phyloP scores from a whole-genome alignment of 2,797 vertebrate genomes.

The Pogonophryne albipinna region DNA sequence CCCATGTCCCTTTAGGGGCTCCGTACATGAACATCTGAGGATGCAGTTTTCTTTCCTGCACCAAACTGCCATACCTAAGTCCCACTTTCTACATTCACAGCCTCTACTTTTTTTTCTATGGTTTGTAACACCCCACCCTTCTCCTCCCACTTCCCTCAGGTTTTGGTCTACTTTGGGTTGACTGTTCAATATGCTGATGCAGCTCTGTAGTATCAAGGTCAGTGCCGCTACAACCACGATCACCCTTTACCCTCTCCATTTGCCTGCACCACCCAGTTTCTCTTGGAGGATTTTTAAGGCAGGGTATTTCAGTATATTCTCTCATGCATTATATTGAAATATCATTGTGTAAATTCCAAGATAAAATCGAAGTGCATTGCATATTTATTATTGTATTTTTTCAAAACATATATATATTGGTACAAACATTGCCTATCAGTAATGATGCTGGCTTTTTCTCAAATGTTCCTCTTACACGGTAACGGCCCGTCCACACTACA shows the following conservation, averaged over 20 bases:
- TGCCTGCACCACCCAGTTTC: conserved; percentile 22
- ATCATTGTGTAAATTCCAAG: neutral
- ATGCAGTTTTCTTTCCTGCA: neutral
- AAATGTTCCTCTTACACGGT: neutral
- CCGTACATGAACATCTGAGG: conserved; percentile 49
- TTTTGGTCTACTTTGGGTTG: conserved; percentile 96
- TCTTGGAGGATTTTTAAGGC: conserved; percentile 5
- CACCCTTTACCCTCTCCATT: conserved; percentile 15
- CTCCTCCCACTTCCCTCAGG: conserved; percentile 94
- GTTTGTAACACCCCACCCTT: conserved; percentile 82
- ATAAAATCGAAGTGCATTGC: neutral
- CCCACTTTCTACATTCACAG: conserved; percentile 50
- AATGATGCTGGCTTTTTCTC: neutral
- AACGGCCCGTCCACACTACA: too few species aligned
- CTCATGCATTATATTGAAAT: neutral
- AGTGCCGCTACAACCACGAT: conserved; percentile 83
- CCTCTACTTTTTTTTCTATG: conserved; percentile 59
- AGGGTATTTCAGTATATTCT: neutral
- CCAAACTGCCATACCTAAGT: conserved; percentile 11
- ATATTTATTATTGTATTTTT: neutral
- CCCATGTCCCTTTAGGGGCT: too few species aligned
- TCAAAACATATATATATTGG: neutral
- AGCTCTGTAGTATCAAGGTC: conserved; percentile 99
- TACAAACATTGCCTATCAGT: neutral
- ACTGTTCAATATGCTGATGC: conserved; percentile 99